Evolutionary conservation across 2,888 invertebrate genomes (phyloP).

Genomic region (Galerucella pusilla): DNA sequence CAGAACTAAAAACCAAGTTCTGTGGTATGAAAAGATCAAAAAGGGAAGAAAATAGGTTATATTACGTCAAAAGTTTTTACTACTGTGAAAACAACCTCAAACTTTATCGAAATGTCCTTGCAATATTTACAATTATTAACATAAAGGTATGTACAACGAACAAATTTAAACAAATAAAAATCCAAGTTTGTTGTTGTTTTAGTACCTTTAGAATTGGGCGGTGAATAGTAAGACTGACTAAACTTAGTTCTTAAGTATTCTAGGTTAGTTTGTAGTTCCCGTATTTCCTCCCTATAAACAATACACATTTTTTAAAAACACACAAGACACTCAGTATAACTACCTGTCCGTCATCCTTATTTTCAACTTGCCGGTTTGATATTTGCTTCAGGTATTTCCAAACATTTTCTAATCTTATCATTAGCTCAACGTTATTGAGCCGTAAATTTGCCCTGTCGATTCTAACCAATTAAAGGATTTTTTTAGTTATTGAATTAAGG

Average conservation of each 20-base stretch:
- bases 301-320: conserved; percentile 56
- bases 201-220: conserved; percentile 57
- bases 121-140: not conserved
- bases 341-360: conserved; percentile 49
- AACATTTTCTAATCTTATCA: conserved; percentile 71
- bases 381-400: conserved; percentile 72
- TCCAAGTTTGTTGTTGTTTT: not conserved
- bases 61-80: too few relatives aligned
- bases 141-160: too few relatives aligned
- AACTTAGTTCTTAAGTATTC: conserved; percentile 70
- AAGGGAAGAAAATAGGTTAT: too few relatives aligned
- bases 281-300: conserved; percentile 79
- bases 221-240: conserved; percentile 57
- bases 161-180: too few relatives aligned
- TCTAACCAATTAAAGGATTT: conserved; percentile 62
- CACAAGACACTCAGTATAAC: conserved; percentile 28
- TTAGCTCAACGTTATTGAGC: conserved; percentile 72
- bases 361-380: conserved; percentile 48
- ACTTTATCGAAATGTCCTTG: not conserved
- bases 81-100: not conserved
- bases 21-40: too few relatives aligned
- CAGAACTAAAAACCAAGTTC: too few relatives aligned
- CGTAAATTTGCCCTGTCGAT: conserved; percentile 71
- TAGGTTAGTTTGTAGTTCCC: conserved; percentile 84
- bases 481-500: conserved; percentile 46